These are phyloP conservation scores for Mormyrus iriodes DNA, from an alignment of 2,113 vertebrate species.

Conservation along the genomic window DNA sequence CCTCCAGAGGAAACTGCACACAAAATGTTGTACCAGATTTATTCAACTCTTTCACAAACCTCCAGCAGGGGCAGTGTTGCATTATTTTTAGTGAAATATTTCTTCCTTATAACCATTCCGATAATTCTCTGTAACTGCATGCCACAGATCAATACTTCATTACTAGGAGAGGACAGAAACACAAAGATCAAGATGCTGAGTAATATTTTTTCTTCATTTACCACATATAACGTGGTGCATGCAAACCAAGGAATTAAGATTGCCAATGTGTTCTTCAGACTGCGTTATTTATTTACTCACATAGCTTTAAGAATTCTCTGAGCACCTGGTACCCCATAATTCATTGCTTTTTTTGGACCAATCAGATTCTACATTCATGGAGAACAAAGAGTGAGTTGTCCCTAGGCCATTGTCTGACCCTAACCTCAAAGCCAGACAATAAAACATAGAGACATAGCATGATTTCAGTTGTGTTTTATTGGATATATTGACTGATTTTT, in stretches of 20 bases:
- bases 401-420: constrained; percentile 27
- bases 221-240: constrained; percentile 16
- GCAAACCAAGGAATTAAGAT: constrained; percentile 27
- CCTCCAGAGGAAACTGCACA: not conserved
- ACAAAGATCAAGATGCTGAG: constrained; percentile 19
- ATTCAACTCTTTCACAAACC: not conserved
- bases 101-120: not conserved
- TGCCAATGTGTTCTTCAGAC: constrained; percentile 34
- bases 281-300: constrained; percentile 24
- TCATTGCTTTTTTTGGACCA: not conserved
- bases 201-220: constrained; percentile 27
- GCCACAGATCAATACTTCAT: constrained; percentile 36
- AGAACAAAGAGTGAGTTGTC: not conserved
- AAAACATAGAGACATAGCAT: constrained; percentile 39
- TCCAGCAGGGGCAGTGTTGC: not conserved
- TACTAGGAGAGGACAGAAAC: constrained; percentile 25
- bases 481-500: constrained; percentile 46
- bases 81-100: not conserved
- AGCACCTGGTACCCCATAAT: not conserved
- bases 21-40: not conserved
- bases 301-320: not conserved
- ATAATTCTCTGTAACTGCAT: not conserved
- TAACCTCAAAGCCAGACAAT: constrained; percentile 43
- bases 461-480: constrained; percentile 43
- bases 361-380: not conserved